Evolutionary conservation across 2,113 vertebrate species (phyloP).

Genomic region (Amia ocellicauda): DNA sequence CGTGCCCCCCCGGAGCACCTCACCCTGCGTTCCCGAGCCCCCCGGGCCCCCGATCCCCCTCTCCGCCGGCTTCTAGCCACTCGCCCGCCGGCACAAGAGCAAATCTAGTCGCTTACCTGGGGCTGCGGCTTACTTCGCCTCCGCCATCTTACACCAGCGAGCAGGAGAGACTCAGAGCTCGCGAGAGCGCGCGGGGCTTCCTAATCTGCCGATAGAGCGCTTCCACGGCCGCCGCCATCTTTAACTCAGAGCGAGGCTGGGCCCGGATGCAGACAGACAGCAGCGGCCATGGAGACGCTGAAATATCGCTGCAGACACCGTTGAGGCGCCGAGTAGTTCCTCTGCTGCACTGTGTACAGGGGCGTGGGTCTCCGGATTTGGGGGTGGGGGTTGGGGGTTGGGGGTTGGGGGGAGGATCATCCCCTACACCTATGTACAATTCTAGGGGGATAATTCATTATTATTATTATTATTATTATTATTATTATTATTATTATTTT

Average conservation of each 20-base stretch:
- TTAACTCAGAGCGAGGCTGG: not conserved
- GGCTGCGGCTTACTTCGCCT: conserved; percentile 65
- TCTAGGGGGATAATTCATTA: no score
- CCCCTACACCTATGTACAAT: no score
- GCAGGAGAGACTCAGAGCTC: conserved; percentile 55
- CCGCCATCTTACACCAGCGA: conserved; percentile 75
- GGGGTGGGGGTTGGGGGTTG: no score
- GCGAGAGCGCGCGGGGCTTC: conserved; percentile 50
- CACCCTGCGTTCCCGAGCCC: not conserved
- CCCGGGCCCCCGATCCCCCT: not conserved
- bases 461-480: no score
- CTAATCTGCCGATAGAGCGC: conserved; percentile 11
- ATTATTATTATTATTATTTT: no score
- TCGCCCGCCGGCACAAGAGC: conserved; percentile 12
- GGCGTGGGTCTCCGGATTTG: no score
- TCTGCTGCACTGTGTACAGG: no score
- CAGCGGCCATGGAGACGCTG: conserved; percentile 7
- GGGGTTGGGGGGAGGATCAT: no score
- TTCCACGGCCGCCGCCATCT: conserved; percentile 14
- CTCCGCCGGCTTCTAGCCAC: not conserved
- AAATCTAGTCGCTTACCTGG: conserved; percentile 59
- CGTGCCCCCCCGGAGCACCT: not conserved
- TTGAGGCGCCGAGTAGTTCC: no score
- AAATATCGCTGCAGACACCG: no score
- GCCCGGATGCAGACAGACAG: not conserved